These are phyloP conservation scores for Pseudonaja textilis DNA, from an alignment of 2,113 vertebrate species.

Conservation along the genomic window DNA sequence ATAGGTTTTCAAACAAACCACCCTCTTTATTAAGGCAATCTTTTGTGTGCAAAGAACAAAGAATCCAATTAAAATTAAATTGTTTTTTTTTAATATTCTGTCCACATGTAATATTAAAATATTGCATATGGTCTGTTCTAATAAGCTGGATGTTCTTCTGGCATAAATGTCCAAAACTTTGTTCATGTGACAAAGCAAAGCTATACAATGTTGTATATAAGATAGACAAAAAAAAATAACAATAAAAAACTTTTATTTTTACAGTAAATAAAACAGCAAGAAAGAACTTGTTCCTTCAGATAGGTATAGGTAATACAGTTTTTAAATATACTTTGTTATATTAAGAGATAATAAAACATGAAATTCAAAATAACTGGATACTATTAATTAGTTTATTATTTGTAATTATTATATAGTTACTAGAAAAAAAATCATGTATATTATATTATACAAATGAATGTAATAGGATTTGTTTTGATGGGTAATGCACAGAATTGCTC, in stretches of 20 bases:
- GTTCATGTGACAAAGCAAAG: no score
- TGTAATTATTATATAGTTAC: not conserved
- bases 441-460: not conserved
- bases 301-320: not conserved
- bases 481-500: not conserved
- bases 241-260: not conserved
- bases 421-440: not conserved
- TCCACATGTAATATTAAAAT: not conserved
- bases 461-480: not conserved
- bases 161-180: not conserved
- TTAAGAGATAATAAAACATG: not conserved
- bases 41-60: not conserved
- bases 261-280: not conserved
- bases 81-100: not conserved
- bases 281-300: not conserved
- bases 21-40: not conserved
- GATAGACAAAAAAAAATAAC: not conserved
- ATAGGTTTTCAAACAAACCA: not conserved
- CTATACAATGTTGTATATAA: not conserved
- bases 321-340: not conserved
- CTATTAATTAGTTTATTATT: not conserved
- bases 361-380: not conserved
- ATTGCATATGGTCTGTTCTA: not conserved
- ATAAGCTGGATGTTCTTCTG: not conserved
- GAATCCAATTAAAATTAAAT: not conserved